Percentiles rank a stretch among this genome's conserved stretches.
phyloP scores from a whole-genome alignment of 2,113 vertebrate genomes.

The Rhagologus leucostigma region DNA sequence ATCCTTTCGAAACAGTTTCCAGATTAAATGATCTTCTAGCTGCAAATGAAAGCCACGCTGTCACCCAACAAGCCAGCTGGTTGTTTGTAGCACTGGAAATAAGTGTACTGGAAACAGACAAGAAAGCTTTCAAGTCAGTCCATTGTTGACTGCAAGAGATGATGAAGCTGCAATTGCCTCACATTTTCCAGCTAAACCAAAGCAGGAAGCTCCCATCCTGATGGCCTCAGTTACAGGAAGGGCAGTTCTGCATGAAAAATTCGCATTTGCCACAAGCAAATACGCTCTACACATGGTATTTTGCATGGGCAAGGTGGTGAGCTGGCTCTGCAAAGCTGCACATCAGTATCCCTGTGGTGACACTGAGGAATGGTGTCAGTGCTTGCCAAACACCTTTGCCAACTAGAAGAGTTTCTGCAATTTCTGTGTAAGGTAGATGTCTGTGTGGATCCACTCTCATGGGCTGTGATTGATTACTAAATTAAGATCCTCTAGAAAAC shows the following conservation, averaged over 20 bases:
- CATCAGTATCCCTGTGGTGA: neutral
- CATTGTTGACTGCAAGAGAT: neutral
- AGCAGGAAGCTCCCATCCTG: neutral
- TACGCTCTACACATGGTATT: accelerated
- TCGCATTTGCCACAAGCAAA: neutral
- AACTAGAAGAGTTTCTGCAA: neutral
- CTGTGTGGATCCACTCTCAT: neutral
- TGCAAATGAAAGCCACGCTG: constrained; percentile 15
- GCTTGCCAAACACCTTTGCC: neutral
- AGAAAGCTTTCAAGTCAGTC: neutral
- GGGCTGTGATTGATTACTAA: neutral
- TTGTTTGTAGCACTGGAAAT: constrained; percentile 34
- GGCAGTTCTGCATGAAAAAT: neutral
- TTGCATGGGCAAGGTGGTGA: neutral
- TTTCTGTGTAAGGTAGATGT: neutral
- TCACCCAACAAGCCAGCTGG: constrained; percentile 43
- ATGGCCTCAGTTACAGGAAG: neutral
- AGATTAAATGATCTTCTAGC: neutral
- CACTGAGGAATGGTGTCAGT: neutral
- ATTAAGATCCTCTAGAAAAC: neutral
- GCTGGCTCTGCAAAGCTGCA: neutral
- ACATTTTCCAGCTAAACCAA: constrained; percentile 19
- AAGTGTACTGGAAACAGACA: neutral
- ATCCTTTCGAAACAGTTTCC: constrained; percentile 2
- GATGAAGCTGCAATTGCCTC: neutral